phyloP scores from a whole-genome alignment of 37 sponge, comb jelly and placozoan genomes.

The Theonella swinhoei region DNA sequence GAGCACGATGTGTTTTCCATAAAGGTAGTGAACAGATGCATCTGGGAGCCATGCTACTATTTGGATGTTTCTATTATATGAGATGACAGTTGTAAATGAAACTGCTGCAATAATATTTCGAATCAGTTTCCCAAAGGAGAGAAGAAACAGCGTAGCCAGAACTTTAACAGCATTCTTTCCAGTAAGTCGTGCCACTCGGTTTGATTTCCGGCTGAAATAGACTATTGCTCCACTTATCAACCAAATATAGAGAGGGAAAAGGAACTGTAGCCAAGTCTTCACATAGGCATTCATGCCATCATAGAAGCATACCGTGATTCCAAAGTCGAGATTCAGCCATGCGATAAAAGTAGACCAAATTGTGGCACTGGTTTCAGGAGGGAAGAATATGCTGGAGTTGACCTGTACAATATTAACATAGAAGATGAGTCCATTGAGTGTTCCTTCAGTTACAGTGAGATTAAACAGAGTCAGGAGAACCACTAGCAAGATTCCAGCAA shows the following conservation, averaged over 20 bases:
- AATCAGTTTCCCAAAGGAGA: slow-evolving; percentile 15
- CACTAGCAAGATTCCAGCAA: no score
- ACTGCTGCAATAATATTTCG: not conserved
- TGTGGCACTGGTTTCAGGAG: no score
- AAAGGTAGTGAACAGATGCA: not conserved
- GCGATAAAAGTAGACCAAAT: no score
- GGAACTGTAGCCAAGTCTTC: slow-evolving; percentile 34
- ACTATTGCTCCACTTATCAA: not conserved
- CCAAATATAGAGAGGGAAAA: slow-evolving; percentile 4
- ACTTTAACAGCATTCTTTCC: slow-evolving; percentile 14
- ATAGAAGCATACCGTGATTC: slow-evolving; percentile 27
- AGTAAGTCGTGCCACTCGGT: not conserved
- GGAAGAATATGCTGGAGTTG: no score
- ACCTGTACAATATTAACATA: no score
- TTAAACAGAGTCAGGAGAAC: no score
- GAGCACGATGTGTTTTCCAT: slow-evolving; percentile 1
- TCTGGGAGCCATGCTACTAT: slow-evolving; percentile 3
- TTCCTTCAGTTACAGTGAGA: no score
- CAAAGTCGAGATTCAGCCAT: no score
- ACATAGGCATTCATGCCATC: slow-evolving; percentile 32
- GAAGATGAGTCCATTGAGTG: no score
- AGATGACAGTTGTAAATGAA: not conserved
- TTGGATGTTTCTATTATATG: not conserved
- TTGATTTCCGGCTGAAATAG: not conserved
- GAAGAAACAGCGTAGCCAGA: slow-evolving; percentile 24